Evolutionary conservation across 2,888 invertebrate genomes (phyloP).

Genomic region (Calameuta pallipes): DNA sequence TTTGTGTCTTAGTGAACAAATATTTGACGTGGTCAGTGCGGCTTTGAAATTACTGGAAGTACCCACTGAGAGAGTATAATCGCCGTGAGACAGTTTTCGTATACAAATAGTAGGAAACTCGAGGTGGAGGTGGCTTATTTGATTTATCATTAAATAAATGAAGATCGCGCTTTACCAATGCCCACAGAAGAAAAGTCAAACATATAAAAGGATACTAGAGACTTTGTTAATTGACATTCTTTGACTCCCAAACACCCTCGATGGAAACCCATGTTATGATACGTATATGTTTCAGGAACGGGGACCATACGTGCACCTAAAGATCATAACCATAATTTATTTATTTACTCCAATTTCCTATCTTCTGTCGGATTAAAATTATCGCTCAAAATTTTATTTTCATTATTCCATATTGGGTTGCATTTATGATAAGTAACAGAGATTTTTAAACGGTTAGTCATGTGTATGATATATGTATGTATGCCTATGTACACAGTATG

Average conservation of each 20-base stretch:
- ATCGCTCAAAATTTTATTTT: background rate
- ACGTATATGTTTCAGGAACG: background rate
- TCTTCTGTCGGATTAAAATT: background rate
- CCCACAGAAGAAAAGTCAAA: background rate
- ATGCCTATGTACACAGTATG: background rate
- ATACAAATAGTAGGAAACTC: background rate
- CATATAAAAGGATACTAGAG: background rate
- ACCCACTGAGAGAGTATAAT: too few species aligned
- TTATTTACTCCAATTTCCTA: background rate
- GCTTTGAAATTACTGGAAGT: background rate
- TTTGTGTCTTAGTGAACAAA: background rate
- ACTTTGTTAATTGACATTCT: background rate
- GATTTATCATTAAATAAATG: constrained; percentile 30
- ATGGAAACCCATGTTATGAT: background rate
- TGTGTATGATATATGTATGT: background rate
- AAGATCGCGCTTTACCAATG: constrained; percentile 15
- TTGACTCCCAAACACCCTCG: background rate
- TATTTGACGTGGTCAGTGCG: background rate
- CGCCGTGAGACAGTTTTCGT: too few species aligned
- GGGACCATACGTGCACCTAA: background rate
- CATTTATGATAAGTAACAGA: background rate
- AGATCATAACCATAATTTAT: too few species aligned
- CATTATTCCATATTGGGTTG: background rate
- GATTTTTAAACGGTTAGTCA: background rate
- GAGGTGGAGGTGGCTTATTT: constrained; percentile 18